phyloP scores from a whole-genome alignment of 2,797 vertebrate genomes.

The Cephalopachus bancanus region DNA sequence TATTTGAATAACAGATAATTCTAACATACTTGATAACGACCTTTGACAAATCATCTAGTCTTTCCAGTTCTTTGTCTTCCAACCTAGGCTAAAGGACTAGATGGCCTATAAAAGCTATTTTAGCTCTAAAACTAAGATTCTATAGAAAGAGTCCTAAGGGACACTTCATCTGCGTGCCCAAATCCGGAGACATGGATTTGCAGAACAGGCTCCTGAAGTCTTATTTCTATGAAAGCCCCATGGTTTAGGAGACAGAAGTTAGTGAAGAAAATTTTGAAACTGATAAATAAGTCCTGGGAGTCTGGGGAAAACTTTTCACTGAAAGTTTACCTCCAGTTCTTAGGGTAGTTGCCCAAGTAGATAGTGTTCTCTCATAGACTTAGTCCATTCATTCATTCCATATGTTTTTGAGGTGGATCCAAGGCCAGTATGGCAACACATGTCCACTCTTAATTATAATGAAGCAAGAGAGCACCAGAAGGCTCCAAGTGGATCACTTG shows the following conservation, averaged over 20 bases:
- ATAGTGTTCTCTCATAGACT: neutral
- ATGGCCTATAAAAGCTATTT: neutral
- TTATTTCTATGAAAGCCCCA: neutral
- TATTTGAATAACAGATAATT: neutral
- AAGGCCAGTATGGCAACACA: neutral
- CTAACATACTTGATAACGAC: neutral
- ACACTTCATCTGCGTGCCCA: neutral
- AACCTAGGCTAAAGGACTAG: neutral
- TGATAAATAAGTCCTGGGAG: neutral
- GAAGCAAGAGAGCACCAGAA: neutral
- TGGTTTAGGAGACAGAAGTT: neutral
- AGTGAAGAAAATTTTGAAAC: neutral
- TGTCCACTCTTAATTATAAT: neutral
- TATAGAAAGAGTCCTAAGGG: neutral
- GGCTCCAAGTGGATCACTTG: accelerated
- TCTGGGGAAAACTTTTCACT: neutral
- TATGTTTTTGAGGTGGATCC: neutral
- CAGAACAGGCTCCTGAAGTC: neutral
- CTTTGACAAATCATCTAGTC: neutral
- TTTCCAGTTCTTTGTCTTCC: neutral
- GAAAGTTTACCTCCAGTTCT: neutral
- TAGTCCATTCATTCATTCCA: neutral
- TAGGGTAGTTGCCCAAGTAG: too few relatives aligned
- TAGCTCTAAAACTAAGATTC: neutral
- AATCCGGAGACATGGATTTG: too few relatives aligned